phyloP scores from a whole-genome alignment of 1,140 invertebrate species.

The Choristoneura fumiferana region DNA sequence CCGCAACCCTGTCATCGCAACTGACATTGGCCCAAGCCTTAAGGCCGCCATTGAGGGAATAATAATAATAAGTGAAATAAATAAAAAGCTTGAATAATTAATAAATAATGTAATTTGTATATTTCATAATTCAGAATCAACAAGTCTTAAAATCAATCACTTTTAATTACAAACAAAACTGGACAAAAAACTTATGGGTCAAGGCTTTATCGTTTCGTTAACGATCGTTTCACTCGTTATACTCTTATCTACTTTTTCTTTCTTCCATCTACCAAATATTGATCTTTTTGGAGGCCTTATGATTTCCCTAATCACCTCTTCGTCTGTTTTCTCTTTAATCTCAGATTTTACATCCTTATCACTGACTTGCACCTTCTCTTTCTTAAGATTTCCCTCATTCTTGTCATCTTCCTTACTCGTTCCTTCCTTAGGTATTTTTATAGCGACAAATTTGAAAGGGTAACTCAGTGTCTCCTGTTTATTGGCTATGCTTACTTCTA shows the following conservation, averaged over 20 bases:
- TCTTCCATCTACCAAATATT: slow-evolving; percentile 6
- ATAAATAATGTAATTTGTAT: too few species aligned
- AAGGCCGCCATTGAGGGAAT: too few species aligned
- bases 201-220: too few species aligned
- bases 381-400: not conserved
- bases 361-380: not conserved
- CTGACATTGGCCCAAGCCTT: too few species aligned
- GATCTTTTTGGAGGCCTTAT: slow-evolving; percentile 3
- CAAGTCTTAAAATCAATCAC: too few species aligned
- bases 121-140: too few species aligned
- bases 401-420: not conserved
- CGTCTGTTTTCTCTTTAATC: not conserved
- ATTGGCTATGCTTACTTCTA: not conserved
- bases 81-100: too few species aligned
- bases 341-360: not conserved
- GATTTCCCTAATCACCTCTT: not conserved
- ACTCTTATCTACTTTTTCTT: not conserved
- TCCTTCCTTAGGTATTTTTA: slow-evolving; percentile 5
- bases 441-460: slow-evolving; percentile 4
- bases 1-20: too few species aligned
- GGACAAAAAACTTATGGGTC: too few species aligned
- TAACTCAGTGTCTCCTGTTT: slow-evolving; percentile 1
- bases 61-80: too few species aligned
- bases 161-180: too few species aligned
- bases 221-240: not conserved